Evolutionary conservation across 1,140 invertebrate species (phyloP).

Genomic region (Galleria mellonella): DNA sequence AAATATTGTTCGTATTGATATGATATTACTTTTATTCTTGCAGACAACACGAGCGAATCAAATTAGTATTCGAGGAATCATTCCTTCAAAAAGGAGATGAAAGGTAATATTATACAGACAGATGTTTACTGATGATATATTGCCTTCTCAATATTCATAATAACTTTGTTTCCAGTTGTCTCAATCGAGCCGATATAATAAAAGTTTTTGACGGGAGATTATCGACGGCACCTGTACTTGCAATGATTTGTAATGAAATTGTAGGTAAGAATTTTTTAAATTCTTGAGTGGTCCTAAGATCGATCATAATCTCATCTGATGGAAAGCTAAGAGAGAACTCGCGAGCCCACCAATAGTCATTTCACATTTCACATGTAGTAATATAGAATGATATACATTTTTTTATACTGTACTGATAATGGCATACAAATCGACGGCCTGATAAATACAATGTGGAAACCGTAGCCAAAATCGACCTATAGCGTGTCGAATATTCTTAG

Average conservation of each 20-base stretch:
- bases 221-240: slow-evolving; percentile 80
- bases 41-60: slow-evolving; percentile 78
- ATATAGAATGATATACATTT: too few species aligned
- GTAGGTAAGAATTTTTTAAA: slow-evolving; percentile 45
- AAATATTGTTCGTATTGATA: neutral
- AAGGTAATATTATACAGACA: slow-evolving; percentile 62
- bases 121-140: too few species aligned
- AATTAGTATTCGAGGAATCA: slow-evolving; percentile 79
- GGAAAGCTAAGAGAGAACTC: too few species aligned
- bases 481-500: too few species aligned
- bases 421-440: too few species aligned
- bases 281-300: too few species aligned
- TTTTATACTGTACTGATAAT: too few species aligned
- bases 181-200: slow-evolving; percentile 87
- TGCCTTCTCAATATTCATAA: slow-evolving; percentile 12
- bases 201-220: slow-evolving; percentile 85
- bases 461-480: too few species aligned
- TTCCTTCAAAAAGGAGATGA: slow-evolving; percentile 79
- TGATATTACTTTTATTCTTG: slow-evolving; percentile 38
- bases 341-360: too few species aligned
- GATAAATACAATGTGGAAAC: too few species aligned
- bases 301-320: too few species aligned
- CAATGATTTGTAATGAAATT: slow-evolving; percentile 86
- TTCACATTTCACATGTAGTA: too few species aligned
- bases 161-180: slow-evolving; percentile 78